phyloP scores from a whole-genome alignment of 2,113 vertebrate species.

The Menura novaehollandiae region DNA sequence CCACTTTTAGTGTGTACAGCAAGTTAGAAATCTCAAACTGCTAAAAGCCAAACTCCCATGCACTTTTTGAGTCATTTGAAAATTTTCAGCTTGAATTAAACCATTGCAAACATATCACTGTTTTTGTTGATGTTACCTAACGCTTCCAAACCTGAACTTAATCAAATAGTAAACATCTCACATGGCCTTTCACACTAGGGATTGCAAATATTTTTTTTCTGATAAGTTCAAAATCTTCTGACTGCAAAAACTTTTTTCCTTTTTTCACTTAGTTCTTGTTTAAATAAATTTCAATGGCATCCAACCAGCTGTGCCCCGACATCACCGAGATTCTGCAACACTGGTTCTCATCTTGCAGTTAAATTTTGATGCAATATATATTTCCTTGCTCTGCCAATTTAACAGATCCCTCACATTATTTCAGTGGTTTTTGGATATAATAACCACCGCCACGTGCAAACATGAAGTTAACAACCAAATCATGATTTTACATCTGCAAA shows the following conservation, averaged over 20 bases:
- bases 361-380: background rate
- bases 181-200: background rate
- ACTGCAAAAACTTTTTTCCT: background rate
- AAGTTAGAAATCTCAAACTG: background rate
- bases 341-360: background rate
- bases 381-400: background rate
- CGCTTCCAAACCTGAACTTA: background rate
- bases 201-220: background rate
- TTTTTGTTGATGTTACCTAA: background rate
- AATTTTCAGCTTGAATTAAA: background rate
- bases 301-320: accelerated
- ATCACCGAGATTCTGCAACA: background rate
- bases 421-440: background rate
- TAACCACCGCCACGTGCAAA: background rate
- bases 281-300: background rate
- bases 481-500: background rate
- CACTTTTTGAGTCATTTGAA: background rate
- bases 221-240: background rate
- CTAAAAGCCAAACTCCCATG: background rate
- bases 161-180: background rate
- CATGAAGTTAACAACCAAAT: background rate
- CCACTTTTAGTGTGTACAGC: background rate
- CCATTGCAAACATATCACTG: background rate
- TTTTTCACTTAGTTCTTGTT: background rate
- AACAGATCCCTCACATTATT: background rate